These are phyloP conservation scores for Drosophila neonasuta DNA, from an alignment of 2,888 invertebrate species.

Conservation along the genomic window DNA sequence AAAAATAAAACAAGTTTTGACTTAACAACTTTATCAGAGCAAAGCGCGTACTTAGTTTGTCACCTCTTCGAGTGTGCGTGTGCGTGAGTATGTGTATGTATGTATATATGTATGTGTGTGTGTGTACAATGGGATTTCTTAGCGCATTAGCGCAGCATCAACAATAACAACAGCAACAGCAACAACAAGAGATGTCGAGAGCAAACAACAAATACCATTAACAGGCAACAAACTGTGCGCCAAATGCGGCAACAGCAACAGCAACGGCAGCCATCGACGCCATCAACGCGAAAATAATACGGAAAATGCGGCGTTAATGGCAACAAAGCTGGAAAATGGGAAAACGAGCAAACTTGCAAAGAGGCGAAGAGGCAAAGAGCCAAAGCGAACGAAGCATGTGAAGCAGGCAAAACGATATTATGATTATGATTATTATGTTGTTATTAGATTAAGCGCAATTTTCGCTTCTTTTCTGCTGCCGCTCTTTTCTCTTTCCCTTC, in stretches of 20 bases:
- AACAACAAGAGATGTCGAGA: conserved; percentile 21
- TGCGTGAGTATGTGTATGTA: conserved; percentile 8
- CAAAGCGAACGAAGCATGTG: conserved; percentile 46
- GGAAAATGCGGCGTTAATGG: conserved; percentile 73
- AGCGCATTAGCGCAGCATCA: conserved; percentile 57
- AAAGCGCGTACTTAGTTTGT: conserved; percentile 53
- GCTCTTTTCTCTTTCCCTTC: conserved; percentile 20
- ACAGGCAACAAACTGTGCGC: conserved; percentile 67
- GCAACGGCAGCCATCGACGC: conserved; percentile 43
- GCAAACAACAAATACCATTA: conserved; percentile 66
- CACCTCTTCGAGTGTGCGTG: background rate
- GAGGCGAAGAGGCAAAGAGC: background rate
- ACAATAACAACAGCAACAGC: conserved; percentile 31
- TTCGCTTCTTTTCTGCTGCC: conserved; percentile 57
- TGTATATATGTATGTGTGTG: conserved; percentile 16
- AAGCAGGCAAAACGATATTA: conserved; percentile 71
- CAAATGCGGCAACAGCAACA: conserved; percentile 59
- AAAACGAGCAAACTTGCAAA: conserved; percentile 5
- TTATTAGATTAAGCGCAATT: conserved; percentile 81
- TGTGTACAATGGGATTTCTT: conserved; percentile 63
- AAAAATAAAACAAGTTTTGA: conserved; percentile 59
- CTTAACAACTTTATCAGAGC: conserved; percentile 75
- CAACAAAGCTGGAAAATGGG: conserved; percentile 31
- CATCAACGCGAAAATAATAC: conserved; percentile 76
- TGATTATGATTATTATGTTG: conserved; percentile 80